Conservation (phyloP, 2,113 vertebrate species). For the Lagopus muta region DNA sequence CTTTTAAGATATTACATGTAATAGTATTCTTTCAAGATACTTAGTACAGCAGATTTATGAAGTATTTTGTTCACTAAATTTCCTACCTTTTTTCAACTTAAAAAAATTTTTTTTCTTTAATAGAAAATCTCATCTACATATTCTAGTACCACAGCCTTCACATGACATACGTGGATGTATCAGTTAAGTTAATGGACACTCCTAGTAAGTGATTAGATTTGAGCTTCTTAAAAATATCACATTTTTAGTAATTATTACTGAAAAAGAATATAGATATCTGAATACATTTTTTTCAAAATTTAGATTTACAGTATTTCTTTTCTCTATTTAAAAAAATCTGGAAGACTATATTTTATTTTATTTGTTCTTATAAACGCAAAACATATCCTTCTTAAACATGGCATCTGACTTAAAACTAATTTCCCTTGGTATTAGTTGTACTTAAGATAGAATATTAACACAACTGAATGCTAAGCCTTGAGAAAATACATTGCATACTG, state of each 20-base stretch:
- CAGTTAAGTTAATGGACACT: neutral
- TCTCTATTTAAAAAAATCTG: neutral
- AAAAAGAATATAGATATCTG: neutral
- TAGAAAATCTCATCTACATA: neutral
- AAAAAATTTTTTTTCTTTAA: neutral
- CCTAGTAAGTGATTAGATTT: neutral
- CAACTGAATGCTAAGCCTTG: neutral
- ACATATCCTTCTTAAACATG: neutral
- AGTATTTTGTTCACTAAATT: neutral
- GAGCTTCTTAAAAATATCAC: neutral
- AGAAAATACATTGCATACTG: neutral
- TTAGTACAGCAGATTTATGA: neutral
- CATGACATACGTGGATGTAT: rapidly evolving
- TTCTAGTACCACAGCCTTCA: rapidly evolving
- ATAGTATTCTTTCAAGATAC: neutral
- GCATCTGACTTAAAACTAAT: neutral
- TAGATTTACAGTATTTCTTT: neutral
- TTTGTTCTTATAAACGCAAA: neutral
- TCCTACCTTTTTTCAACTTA: neutral
- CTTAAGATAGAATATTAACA: neutral
- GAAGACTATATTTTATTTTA: neutral
- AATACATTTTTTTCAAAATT: neutral
- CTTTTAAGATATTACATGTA: neutral
- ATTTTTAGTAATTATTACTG: neutral
- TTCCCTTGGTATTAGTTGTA: neutral